Conservation (phyloP, 2,797 vertebrate genomes). For the Tarsius wallacei region DNA sequence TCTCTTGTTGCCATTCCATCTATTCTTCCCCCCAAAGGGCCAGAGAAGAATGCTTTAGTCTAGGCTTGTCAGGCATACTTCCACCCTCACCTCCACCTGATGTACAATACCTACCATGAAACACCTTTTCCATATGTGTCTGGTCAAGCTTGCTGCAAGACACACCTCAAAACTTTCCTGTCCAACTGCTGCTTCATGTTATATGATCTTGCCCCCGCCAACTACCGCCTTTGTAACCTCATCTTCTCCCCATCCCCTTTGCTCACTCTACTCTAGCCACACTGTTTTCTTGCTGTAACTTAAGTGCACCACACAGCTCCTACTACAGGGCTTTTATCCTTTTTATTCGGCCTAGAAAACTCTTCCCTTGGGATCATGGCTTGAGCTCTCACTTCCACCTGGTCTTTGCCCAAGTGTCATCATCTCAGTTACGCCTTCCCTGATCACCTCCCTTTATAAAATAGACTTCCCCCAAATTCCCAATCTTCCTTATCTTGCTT, state of each 20-base stretch:
- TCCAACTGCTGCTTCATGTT: neutral
- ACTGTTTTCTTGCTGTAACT: neutral
- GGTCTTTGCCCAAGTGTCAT: neutral
- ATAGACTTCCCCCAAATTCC: neutral
- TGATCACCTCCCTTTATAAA: neutral
- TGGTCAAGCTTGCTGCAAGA: neutral
- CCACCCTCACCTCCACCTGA: too few species aligned
- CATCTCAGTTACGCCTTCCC: neutral
- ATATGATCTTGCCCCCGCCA: neutral
- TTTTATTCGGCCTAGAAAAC: neutral
- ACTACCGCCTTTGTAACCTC: neutral
- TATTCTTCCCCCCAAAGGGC: neutral
- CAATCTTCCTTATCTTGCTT: neutral
- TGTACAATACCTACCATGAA: too few species aligned
- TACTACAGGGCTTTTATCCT: neutral
- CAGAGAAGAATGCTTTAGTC: neutral
- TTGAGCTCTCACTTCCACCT: neutral
- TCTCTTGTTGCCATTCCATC: constrained; percentile 4
- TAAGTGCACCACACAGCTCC: neutral
- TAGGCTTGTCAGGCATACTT: neutral
- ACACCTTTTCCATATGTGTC: neutral
- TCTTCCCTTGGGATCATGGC: neutral
- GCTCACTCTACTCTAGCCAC: neutral
- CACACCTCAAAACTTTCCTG: neutral
- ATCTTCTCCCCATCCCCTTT: neutral